Base-by-base conservation (phyloP, 2,888 invertebrate species). In the Rhaphigaster nebulosa region DNA sequence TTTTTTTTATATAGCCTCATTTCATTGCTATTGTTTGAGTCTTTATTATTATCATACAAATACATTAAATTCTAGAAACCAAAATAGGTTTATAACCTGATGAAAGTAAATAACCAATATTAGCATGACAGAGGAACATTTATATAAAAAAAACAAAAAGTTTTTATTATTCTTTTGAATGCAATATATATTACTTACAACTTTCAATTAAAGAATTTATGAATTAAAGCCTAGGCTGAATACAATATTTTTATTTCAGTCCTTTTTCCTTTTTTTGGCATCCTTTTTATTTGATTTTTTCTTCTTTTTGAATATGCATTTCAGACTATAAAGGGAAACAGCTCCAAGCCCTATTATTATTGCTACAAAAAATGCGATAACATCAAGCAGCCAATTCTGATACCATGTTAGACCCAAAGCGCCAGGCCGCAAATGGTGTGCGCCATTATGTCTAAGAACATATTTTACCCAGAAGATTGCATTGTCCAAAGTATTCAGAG, bases 391-490 rank as follows among this genome's bases (percentile, higher is more conserved):
- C n/a, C 34, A 34, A n/a, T 70, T 41, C 76, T 89, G 89, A 65
- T 89, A 89, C 89, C 89, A 89, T 8, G 89, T 6, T 1, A 89
- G 65, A 15, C 50, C 34, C 13, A 76, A n/a, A 50, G 29, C 26
- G 15, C 26, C 89, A 5, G 89, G 89, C 12, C 89, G 50, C 20
- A 89, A 34, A 50, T 89, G 89, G 15, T 29, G 65, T 8, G 89
- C 89, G 1, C 89, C 89, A n/a, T 76, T 41, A 18, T 89, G 89
- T 20, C 89, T 41, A 5, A 89, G 50, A 26, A 89, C 89, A n/a
- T 89, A 89, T 70, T 89, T 76, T 50, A 56, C 10, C 89, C 89
- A 89, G 76, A 65, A 89, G 26, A 89, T 20, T 41, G 89, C n/a
- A 45, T 70, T 89, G 54, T 89, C 50, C 29, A 89, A 20, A 20